A percentile compares a stretch with the other conserved stretches of the same genome.
Conservation (phyloP, 1,140 invertebrate genomes). For the Cecropterus lyciades region DNA sequence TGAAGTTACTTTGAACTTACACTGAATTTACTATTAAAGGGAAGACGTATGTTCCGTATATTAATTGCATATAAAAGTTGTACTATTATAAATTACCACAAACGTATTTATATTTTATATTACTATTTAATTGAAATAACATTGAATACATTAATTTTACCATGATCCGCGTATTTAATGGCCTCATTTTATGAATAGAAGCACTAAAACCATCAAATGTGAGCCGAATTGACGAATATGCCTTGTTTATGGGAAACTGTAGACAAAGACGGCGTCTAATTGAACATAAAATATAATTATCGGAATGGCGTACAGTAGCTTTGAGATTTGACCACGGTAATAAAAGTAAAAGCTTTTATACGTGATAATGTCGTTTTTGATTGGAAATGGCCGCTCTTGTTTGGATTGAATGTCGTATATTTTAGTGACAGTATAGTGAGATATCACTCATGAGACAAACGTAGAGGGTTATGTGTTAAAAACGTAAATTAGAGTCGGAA, state of each 20-base stretch:
- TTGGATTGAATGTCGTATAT: conserved; percentile 36
- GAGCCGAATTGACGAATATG: conserved; percentile 61
- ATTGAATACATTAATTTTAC: too few species aligned
- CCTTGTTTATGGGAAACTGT: conserved; percentile 58
- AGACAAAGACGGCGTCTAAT: conserved; percentile 63
- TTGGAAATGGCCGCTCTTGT: conserved; percentile 17
- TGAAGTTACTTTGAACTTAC: too few species aligned
- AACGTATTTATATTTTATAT: too few species aligned
- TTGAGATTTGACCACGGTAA: conserved; percentile 39
- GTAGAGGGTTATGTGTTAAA: too few species aligned
- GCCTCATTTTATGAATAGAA: conserved; percentile 54
- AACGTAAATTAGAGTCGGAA: too few species aligned
- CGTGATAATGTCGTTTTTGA: conserved; percentile 17
- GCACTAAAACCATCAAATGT: conserved; percentile 63
- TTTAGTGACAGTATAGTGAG: not conserved
- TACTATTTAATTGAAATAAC: too few species aligned
- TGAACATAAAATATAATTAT: conserved; percentile 70
- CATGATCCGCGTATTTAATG: conserved; percentile 30
- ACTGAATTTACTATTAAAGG: too few species aligned
- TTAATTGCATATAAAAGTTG: too few species aligned
- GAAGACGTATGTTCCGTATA: too few species aligned
- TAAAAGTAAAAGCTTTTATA: conserved; percentile 55
- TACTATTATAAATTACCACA: too few species aligned
- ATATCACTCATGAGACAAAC: too few species aligned
- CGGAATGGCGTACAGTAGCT: conserved; percentile 61